Evolutionary conservation across 2,888 invertebrate genomes (phyloP).

Genomic region (Oligia strigilis): DNA sequence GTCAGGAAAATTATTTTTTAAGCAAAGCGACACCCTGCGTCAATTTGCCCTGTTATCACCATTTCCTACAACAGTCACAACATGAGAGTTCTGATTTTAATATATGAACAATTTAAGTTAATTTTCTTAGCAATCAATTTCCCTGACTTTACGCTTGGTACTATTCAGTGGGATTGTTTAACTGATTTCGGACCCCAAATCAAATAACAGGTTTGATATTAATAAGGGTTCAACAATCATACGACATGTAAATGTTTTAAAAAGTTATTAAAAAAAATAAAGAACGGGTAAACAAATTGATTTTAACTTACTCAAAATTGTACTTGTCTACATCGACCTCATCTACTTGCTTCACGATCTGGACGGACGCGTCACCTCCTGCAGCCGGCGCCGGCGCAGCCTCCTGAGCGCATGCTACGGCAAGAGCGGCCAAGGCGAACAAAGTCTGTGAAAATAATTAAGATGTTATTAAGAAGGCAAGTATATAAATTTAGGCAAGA

Average conservation of each 20-base stretch:
- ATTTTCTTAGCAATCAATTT: neutral
- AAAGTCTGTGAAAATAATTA: slow-evolving; percentile 75
- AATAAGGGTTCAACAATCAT: neutral
- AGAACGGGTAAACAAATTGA: neutral
- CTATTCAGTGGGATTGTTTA: neutral
- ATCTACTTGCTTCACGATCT: slow-evolving; percentile 91
- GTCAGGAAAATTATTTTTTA: neutral
- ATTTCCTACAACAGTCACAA: neutral
- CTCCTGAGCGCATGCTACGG: slow-evolving; percentile 80
- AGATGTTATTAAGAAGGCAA: neutral
- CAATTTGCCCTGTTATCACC: no score
- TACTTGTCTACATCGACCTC: slow-evolving; percentile 92
- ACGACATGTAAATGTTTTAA: neutral
- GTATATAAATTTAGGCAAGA: neutral
- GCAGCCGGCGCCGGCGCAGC: slow-evolving; percentile 70
- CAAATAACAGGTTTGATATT: neutral
- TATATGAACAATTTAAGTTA: neutral
- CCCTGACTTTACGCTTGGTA: neutral
- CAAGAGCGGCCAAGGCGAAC: slow-evolving; percentile 79
- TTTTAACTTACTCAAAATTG: slow-evolving; percentile 91
- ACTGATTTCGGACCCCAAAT: neutral
- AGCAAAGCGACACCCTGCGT: neutral
- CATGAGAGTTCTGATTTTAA: neutral
- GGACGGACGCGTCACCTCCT: slow-evolving; percentile 77
- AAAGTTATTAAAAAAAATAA: neutral